Evolutionary conservation across 2,888 invertebrate species (phyloP).

Genomic region (Tenthredo amoena): DNA sequence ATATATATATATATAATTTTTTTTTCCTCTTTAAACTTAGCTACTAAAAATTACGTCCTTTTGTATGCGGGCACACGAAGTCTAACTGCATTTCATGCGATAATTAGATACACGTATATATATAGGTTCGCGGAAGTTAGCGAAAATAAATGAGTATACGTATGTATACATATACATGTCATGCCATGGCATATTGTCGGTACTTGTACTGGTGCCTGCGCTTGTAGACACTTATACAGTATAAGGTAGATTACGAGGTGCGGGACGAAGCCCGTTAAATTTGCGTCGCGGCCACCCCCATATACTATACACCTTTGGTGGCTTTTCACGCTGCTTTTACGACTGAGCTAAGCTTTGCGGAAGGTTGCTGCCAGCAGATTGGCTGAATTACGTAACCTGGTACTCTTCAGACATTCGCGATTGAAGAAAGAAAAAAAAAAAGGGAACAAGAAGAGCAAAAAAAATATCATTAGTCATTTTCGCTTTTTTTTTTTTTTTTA

Average conservation of each 20-base stretch:
- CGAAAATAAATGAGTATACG: not conserved
- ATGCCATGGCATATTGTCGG: too few relatives aligned
- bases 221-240: not conserved
- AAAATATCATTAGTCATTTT: too few relatives aligned
- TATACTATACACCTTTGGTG: not conserved
- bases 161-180: not conserved
- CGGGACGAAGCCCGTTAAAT: not conserved
- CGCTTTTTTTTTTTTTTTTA: not conserved
- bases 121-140: not conserved
- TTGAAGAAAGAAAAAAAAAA: not conserved
- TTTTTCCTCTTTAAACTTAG: not conserved
- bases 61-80: not conserved
- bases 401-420: not conserved
- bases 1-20: not conserved
- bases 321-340: constrained; percentile 10
- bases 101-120: constrained; percentile 3
- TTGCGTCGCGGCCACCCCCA: not conserved
- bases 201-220: too few relatives aligned
- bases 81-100: not conserved
- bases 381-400: constrained; percentile 4
- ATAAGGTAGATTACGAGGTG: not conserved
- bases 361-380: not conserved
- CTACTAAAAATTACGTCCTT: not conserved
- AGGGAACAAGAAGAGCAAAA: too few relatives aligned
- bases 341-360: not conserved